Conservation (phyloP, 2,888 invertebrate genomes). For the Anagyrus pseudococci region DNA sequence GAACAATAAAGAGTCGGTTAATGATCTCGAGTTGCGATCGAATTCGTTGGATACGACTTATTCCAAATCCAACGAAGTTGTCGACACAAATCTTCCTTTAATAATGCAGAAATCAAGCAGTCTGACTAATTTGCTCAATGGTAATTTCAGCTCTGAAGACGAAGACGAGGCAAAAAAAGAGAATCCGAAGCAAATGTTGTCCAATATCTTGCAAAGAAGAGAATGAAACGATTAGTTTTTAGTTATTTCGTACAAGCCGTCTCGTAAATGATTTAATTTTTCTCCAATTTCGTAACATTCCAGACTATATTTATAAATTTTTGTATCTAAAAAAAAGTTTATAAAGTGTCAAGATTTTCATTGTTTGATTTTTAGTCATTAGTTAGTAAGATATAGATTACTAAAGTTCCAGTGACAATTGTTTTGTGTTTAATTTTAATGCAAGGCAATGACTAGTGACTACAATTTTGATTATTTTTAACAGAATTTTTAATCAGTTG, state of each 20-base stretch:
- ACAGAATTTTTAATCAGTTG: background rate
- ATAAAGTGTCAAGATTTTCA: too few species aligned
- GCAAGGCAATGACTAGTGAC: background rate
- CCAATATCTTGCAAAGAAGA: slow-evolving; percentile 62
- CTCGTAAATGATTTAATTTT: slow-evolving; percentile 16
- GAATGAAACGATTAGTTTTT: slow-evolving; percentile 44
- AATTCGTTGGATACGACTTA: slow-evolving; percentile 47
- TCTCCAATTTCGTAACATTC: slow-evolving; percentile 20
- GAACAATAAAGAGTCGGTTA: slow-evolving; percentile 47
- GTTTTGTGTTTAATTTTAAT: slow-evolving; percentile 10
- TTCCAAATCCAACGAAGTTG: slow-evolving; percentile 49
- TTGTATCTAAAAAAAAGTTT: slow-evolving; percentile 16
- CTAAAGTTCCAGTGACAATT: slow-evolving; percentile 12
- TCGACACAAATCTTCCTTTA: slow-evolving; percentile 55
- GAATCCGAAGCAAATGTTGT: slow-evolving; percentile 64
- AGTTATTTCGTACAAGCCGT: background rate
- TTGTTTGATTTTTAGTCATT: slow-evolving; percentile 23
- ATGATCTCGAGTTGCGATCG: slow-evolving; percentile 54
- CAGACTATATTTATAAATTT: slow-evolving; percentile 13
- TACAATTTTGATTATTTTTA: too few species aligned
- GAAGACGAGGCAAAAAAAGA: slow-evolving; percentile 56
- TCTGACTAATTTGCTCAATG: slow-evolving; percentile 56
- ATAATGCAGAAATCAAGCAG: slow-evolving; percentile 57
- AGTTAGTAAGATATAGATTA: slow-evolving; percentile 26
- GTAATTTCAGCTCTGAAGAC: slow-evolving; percentile 57